Evolutionary conservation across 2,113 vertebrate species (phyloP).

Genomic region (Megaceryle maxima): DNA sequence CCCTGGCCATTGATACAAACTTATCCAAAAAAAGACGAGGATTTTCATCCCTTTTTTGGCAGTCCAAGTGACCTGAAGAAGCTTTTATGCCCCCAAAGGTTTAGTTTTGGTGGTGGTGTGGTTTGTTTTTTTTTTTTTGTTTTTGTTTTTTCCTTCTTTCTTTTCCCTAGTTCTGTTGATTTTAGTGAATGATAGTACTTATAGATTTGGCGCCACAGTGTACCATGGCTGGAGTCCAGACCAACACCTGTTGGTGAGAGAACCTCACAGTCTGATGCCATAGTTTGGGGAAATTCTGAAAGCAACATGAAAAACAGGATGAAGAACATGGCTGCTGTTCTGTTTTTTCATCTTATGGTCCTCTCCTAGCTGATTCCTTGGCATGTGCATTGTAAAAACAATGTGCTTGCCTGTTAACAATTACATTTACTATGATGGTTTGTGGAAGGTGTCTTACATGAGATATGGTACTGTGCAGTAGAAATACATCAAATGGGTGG

Average conservation of each 20-base stretch:
- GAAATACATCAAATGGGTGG: neutral
- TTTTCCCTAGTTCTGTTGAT: neutral
- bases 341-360: neutral
- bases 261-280: neutral
- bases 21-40: neutral
- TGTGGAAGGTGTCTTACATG: neutral
- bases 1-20: neutral
- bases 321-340: accelerated
- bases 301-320: neutral
- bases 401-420: neutral
- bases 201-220: neutral
- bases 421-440: neutral
- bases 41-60: neutral
- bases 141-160: too few species aligned
- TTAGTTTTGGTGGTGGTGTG: neutral
- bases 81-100: neutral
- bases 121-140: too few species aligned
- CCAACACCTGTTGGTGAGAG: neutral
- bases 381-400: neutral
- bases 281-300: neutral
- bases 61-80: neutral
- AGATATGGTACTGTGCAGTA: accelerated
- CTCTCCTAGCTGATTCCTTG: neutral
- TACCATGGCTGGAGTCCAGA: neutral
- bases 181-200: neutral